Percentiles rank a stretch among this genome's conserved stretches.
Evolutionary conservation across 2,113 vertebrate genomes (phyloP).

Genomic region (Pelobates fuscus): DNA sequence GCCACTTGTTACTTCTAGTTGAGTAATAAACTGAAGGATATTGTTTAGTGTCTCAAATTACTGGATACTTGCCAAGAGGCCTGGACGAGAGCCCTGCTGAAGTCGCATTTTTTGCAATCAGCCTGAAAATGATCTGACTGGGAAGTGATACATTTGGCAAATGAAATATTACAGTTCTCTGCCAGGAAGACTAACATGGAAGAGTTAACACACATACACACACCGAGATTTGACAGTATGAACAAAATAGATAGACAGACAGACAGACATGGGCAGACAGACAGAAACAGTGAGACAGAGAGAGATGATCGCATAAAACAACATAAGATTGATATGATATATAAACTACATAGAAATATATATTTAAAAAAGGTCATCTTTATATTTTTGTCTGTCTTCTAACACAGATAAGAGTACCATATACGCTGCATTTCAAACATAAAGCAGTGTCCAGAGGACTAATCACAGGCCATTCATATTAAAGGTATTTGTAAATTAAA

Average conservation of each 20-base stretch:
- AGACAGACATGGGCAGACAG: background rate
- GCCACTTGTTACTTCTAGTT: constrained; percentile 46
- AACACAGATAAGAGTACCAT: too few relatives aligned
- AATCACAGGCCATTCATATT: too few relatives aligned
- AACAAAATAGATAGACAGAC: background rate
- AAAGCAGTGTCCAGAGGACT: too few relatives aligned
- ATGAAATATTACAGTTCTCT: constrained; percentile 13
- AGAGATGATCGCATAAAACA: too few relatives aligned
- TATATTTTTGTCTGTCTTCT: too few relatives aligned
- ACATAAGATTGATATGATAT: too few relatives aligned
- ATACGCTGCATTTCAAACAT: too few relatives aligned
- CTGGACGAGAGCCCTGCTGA: constrained; percentile 67
- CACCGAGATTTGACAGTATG: background rate
- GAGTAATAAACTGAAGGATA: constrained; percentile 56
- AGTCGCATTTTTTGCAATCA: constrained; percentile 65
- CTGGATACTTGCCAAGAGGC: constrained; percentile 69
- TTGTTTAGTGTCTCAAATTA: constrained; percentile 60
- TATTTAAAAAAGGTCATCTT: too few relatives aligned
- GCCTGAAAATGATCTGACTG: constrained; percentile 65
- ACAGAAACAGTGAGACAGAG: too few relatives aligned
- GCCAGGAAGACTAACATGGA: constrained; percentile 1
- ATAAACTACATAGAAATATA: too few relatives aligned
- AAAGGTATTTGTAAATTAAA: constrained; percentile 33
- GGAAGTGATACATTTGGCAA: constrained; percentile 69
- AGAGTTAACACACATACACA: background rate